Conservation (phyloP, 2,113 vertebrate species). For the Ptilonorhynchus violaceus region DNA sequence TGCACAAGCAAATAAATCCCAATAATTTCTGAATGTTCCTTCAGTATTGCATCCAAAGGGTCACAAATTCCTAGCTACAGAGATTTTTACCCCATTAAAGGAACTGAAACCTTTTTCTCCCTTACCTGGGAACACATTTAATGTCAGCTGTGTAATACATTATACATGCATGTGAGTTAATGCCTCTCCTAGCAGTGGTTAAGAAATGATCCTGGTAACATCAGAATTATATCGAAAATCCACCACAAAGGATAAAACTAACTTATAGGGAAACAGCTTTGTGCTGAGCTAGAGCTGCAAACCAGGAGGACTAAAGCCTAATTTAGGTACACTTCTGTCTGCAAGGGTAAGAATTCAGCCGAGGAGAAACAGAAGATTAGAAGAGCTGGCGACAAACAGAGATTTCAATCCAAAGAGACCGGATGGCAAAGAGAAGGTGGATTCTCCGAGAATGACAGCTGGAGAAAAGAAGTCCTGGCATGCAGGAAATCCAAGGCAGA, state of each 20-base stretch:
- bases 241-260: not conserved
- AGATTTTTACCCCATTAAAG: not conserved
- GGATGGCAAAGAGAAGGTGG: not conserved
- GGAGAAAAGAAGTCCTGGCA: slow-evolving; percentile 5
- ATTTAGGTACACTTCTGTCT: not conserved
- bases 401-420: not conserved
- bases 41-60: not conserved
- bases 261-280: not conserved
- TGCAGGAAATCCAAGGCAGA: slow-evolving; percentile 11
- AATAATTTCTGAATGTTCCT: not conserved
- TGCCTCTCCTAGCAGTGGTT: not conserved
- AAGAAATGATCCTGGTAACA: not conserved
- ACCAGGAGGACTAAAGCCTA: not conserved
- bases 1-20: not conserved
- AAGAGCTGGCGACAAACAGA: slow-evolving; percentile 4
- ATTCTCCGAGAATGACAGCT: slow-evolving; percentile 11
- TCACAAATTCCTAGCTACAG: not conserved
- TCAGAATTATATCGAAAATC: not conserved
- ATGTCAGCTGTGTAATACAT: not conserved
- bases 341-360: not conserved
- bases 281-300: not conserved
- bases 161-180: not conserved
- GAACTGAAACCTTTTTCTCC: not conserved
- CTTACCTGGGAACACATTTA: not conserved
- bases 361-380: not conserved